Percentiles rank a stretch among this genome's conserved stretches.
Evolutionary conservation across 2,113 vertebrate genomes (phyloP).

Genomic region (Barnardius zonarius): DNA sequence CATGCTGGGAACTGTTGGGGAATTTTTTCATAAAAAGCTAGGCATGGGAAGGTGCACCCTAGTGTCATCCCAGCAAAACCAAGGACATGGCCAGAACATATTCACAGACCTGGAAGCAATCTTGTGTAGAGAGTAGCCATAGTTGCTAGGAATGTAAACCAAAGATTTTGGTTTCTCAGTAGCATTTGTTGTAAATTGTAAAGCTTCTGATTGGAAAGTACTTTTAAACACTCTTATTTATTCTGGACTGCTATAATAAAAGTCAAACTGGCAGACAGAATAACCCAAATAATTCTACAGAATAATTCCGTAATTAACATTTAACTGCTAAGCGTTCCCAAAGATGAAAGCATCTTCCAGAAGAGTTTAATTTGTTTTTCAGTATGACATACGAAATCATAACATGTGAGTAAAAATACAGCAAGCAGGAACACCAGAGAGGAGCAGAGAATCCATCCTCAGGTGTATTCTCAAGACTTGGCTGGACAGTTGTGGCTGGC

Average conservation of each 20-base stretch:
- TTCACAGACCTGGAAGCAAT: background rate
- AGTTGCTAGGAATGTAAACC: background rate
- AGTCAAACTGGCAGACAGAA: background rate
- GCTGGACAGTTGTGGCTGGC: background rate
- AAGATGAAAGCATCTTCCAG: background rate
- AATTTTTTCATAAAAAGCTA: background rate
- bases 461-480: background rate
- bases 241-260: background rate
- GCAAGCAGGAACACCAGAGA: background rate
- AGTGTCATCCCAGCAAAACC: background rate
- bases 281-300: background rate
- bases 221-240: background rate
- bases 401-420: background rate
- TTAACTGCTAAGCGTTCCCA: background rate
- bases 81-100: background rate
- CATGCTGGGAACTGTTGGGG: fast-evolving
- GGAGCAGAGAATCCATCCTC: background rate
- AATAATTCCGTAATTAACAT: background rate
- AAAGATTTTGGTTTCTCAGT: background rate
- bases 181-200: background rate
- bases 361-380: background rate
- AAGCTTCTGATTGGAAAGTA: background rate
- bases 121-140: background rate
- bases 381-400: background rate
- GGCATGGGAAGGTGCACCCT: background rate